Percentiles rank a stretch among this genome's conserved stretches.
Conservation (phyloP, 2,888 invertebrate species). For the Sesamia inferens region DNA sequence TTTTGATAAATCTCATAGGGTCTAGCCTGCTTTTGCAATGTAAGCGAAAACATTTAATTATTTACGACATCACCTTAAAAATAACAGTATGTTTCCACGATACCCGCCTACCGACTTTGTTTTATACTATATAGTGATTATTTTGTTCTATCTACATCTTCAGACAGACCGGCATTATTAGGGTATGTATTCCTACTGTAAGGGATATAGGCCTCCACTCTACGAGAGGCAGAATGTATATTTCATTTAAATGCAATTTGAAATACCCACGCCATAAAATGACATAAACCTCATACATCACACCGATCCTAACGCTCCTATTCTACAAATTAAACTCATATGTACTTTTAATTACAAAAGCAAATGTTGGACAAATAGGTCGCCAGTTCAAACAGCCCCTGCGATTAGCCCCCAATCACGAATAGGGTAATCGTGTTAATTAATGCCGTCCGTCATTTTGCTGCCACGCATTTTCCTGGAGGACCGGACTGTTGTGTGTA, state of each 20-base stretch:
- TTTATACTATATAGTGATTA: too few relatives aligned
- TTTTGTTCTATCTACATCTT: background rate
- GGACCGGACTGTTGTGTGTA: conserved; percentile 40
- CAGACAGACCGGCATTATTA: too few relatives aligned
- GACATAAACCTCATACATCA: conserved; percentile 20
- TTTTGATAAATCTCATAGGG: too few relatives aligned
- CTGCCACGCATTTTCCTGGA: conserved; percentile 65
- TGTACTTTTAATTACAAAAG: conserved; percentile 83
- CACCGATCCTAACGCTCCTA: conserved; percentile 31
- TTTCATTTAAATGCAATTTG: conserved; percentile 14
- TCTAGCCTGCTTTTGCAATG: too few relatives aligned
- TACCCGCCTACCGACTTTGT: too few relatives aligned
- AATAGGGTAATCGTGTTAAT: conserved; percentile 83
- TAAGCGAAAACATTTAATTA: too few relatives aligned
- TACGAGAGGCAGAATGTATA: background rate
- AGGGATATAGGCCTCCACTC: background rate
- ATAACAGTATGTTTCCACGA: too few relatives aligned
- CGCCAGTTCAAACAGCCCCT: conserved; percentile 77
- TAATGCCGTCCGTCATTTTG: conserved; percentile 80
- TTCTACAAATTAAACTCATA: conserved; percentile 66
- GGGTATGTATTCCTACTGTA: too few relatives aligned
- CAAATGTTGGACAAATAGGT: conserved; percentile 80
- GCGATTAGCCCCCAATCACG: conserved; percentile 83
- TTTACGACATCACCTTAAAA: too few relatives aligned
- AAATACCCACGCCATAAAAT: background rate